Percentiles rank a stretch among this genome's conserved stretches.
Evolutionary conservation across 2,888 invertebrate species (phyloP).

Genomic region (Drosophila meridionalis): DNA sequence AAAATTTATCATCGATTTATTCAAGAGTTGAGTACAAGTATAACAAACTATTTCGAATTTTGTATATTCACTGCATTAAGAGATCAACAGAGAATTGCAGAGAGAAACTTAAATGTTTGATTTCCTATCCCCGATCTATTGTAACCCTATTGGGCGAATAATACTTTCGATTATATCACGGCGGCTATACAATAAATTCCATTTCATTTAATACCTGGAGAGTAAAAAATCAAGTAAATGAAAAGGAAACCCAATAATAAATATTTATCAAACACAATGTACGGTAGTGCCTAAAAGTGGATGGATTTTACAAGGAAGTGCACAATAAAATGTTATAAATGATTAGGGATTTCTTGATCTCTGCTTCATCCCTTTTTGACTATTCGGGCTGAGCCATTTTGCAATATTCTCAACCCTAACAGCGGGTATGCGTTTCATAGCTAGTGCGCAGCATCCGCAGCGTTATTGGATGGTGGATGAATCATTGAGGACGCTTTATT

Average conservation of each 20-base stretch:
- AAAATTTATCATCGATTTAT: no score
- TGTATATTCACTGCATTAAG: no score
- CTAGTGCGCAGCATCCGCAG: constrained; percentile 48
- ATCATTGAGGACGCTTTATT: constrained; percentile 56
- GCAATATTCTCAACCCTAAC: constrained; percentile 43
- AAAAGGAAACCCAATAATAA: neutral
- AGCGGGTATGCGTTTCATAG: neutral
- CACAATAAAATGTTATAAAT: neutral
- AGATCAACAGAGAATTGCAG: no score
- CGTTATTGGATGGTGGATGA: constrained; percentile 52
- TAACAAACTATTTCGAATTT: no score
- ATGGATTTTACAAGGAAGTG: neutral
- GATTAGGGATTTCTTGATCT: neutral
- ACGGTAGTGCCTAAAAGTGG: neutral
- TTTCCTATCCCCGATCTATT: no score
- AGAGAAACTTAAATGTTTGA: no score
- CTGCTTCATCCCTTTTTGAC: neutral
- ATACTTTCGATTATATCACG: no score
- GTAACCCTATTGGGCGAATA: no score
- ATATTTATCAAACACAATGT: neutral
- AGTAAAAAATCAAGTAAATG: neutral
- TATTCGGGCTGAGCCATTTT: constrained; percentile 26
- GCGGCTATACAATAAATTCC: no score
- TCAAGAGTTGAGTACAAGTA: no score
- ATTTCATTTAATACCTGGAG: neutral